phyloP scores from a whole-genome alignment of 37 sponge, comb jelly and placozoan genomes.

The Petrosia ficiformis region DNA sequence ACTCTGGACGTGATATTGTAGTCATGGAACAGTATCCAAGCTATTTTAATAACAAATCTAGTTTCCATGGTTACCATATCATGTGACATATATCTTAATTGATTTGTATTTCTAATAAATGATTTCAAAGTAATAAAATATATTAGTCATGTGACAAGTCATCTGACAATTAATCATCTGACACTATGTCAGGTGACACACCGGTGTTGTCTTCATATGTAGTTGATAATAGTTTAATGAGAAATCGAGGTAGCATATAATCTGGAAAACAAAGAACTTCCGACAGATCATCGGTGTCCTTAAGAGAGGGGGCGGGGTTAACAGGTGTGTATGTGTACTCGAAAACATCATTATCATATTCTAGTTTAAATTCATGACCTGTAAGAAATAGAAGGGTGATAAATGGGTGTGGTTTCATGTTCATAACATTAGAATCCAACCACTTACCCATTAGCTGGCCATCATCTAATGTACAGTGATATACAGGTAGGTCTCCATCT shows the following conservation, averaged over 20 bases:
- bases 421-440: too few species aligned
- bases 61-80: too few species aligned
- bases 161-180: too few species aligned
- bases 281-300: constrained; percentile 2
- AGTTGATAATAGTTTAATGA: constrained; percentile 19
- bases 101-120: too few species aligned
- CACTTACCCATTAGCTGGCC: constrained; percentile 32
- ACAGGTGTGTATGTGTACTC: constrained; percentile 52
- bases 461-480: constrained; percentile 29
- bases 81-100: too few species aligned
- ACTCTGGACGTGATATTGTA: neutral
- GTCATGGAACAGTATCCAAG: too few species aligned
- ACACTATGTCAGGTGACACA: too few species aligned
- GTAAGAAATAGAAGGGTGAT: neutral
- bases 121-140: too few species aligned
- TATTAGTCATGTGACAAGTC: too few species aligned
- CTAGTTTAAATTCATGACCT: constrained; percentile 32
- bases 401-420: too few species aligned
- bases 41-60: too few species aligned
- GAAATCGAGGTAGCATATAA: constrained; percentile 54
- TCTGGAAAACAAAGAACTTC: constrained; percentile 34
- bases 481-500: neutral
- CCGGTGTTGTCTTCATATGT: neutral
- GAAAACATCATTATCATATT: constrained; percentile 6
- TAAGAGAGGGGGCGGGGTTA: neutral